Conservation (phyloP, 2,797 vertebrate species). For the Botia kubotai region DNA sequence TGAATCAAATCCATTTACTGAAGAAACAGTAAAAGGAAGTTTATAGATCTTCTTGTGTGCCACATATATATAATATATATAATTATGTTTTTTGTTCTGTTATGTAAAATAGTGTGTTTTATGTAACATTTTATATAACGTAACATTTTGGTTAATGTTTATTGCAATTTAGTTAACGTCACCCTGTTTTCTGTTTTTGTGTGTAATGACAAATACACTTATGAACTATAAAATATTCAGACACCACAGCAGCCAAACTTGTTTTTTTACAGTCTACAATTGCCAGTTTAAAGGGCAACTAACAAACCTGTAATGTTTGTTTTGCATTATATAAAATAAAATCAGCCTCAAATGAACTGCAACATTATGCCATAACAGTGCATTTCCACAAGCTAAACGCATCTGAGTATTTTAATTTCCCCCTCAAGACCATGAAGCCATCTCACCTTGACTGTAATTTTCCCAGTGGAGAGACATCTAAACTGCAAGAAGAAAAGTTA, state of each 20-base stretch:
- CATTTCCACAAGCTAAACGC: conserved; percentile 22
- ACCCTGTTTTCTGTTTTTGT: not conserved
- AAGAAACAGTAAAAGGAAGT: too few relatives aligned
- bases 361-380: not conserved
- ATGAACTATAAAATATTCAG: not conserved
- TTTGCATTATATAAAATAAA: conserved; percentile 4
- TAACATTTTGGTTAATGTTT: not conserved
- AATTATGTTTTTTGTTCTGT: not conserved
- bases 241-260: not conserved
- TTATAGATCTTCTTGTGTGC: too few relatives aligned
- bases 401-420: conserved; percentile 1
- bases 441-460: not conserved
- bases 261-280: not conserved
- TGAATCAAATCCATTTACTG: too few relatives aligned
- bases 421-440: not conserved
- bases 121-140: not conserved
- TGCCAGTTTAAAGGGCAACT: not conserved
- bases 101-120: not conserved
- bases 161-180: not conserved
- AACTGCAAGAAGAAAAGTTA: not conserved
- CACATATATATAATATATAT: too few relatives aligned
- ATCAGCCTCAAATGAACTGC: not conserved
- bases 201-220: not conserved
- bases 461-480: not conserved
- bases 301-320: conserved; percentile 8